phyloP scores from a whole-genome alignment of 2,888 invertebrate genomes.

The Scaeva pyrastri region DNA sequence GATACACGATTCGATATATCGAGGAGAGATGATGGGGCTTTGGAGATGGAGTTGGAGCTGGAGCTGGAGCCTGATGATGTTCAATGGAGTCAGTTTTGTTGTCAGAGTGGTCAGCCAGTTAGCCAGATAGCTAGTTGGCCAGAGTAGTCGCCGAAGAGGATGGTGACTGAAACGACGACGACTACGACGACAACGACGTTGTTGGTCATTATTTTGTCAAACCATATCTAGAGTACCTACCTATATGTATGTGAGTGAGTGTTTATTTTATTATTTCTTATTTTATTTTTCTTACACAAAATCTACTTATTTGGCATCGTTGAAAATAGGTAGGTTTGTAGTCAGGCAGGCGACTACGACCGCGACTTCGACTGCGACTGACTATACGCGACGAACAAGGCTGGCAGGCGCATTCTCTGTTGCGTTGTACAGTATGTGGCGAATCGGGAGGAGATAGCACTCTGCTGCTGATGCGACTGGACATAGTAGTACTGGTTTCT shows the following conservation, averaged over 20 bases:
- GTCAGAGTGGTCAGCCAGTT: slow-evolving; percentile 34
- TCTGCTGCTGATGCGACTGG: not conserved
- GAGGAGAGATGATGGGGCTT: slow-evolving; percentile 49
- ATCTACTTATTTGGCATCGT: slow-evolving; percentile 76
- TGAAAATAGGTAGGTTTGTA: slow-evolving; percentile 69
- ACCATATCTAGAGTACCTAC: slow-evolving; percentile 74
- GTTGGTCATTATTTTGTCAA: slow-evolving; percentile 76
- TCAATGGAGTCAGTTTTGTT: slow-evolving; percentile 56
- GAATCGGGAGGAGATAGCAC: slow-evolving; percentile 51
- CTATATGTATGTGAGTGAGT: slow-evolving; percentile 64
- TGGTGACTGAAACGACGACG: slow-evolving; percentile 22
- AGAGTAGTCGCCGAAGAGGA: slow-evolving; percentile 37
- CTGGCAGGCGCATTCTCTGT: slow-evolving; percentile 57
- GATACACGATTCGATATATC: slow-evolving; percentile 32
- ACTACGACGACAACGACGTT: slow-evolving; percentile 50
- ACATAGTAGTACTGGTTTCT: slow-evolving; percentile 70
- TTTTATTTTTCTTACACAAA: slow-evolving; percentile 67
- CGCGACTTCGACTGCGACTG: no score
- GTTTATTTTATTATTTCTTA: slow-evolving; percentile 34
- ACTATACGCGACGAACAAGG: slow-evolving; percentile 12
- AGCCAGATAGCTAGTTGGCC: no score
- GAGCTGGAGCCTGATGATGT: slow-evolving; percentile 17
- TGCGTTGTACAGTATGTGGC: slow-evolving; percentile 35
- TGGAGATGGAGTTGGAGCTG: slow-evolving; percentile 28
- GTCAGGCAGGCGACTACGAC: slow-evolving; percentile 38